phyloP scores from a whole-genome alignment of 2,888 invertebrate species.

The Scrobipalpa costella region DNA sequence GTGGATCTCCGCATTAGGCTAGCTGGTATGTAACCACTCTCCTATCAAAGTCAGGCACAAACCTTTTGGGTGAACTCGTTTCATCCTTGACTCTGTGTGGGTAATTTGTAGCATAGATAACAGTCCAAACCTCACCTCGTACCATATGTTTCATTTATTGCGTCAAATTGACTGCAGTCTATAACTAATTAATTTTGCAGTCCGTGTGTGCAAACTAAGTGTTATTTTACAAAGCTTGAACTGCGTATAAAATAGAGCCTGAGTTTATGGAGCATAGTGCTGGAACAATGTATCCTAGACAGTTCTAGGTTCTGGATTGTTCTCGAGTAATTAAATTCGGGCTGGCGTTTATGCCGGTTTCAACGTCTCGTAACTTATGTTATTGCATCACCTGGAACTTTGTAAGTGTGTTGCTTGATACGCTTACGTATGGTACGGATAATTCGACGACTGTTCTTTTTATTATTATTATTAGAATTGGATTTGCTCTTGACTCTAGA shows the following conservation, averaged over 20 bases:
- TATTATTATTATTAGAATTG: no score
- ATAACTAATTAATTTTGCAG: background rate
- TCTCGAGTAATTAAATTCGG: conserved; percentile 12
- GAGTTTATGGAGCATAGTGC: conserved; percentile 2
- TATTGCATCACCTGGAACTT: background rate
- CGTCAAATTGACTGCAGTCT: no score
- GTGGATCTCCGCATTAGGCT: no score
- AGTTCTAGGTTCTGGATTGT: conserved; percentile 10
- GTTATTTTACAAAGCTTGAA: background rate
- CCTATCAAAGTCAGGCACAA: no score
- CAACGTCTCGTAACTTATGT: conserved; percentile 8
- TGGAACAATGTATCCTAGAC: conserved; percentile 13
- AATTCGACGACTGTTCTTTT: no score
- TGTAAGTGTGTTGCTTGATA: background rate
- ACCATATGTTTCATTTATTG: no score
- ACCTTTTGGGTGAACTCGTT: no score
- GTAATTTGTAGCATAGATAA: no score
- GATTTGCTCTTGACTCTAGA: no score
- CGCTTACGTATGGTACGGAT: background rate
- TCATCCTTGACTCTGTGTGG: no score
- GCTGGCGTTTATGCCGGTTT: conserved; percentile 7
- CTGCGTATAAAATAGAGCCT: background rate
- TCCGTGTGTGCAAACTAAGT: background rate
- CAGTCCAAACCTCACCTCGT: no score
- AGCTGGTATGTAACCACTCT: no score